Evolutionary conservation across 1,140 invertebrate species (phyloP).

Genomic region (Reticulitermes speratus): DNA sequence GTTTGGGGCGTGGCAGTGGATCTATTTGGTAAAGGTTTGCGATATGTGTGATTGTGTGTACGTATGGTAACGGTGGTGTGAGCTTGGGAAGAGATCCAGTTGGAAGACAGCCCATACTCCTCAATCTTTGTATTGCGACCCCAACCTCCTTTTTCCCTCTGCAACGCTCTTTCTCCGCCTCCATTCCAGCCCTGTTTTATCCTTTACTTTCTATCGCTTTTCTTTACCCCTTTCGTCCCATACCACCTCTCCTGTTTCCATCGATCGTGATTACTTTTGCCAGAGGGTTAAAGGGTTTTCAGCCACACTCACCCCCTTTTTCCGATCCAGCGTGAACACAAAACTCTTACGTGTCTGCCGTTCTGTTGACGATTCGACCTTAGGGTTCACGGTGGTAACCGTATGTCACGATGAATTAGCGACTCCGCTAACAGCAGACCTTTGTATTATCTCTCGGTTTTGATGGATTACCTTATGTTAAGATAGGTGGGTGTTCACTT

Average conservation of each 20-base stretch:
- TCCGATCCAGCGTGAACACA: neutral
- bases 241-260: neutral
- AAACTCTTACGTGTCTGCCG: neutral
- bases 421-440: neutral
- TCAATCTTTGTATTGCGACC: slow-evolving; percentile 9
- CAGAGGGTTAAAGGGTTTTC: neutral
- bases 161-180: too few relatives aligned
- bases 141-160: neutral
- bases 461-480: neutral
- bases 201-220: neutral
- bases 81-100: neutral
- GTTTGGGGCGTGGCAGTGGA: neutral
- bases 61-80: neutral
- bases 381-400: neutral
- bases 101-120: neutral
- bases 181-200: neutral
- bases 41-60: neutral
- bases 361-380: neutral
- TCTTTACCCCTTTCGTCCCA: neutral
- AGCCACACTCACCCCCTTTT: neutral
- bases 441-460: neutral
- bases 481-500: too few relatives aligned
- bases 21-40: neutral
- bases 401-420: neutral
- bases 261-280: neutral